phyloP scores from a whole-genome alignment of 2,113 vertebrate genomes.

The Clarias magur region DNA sequence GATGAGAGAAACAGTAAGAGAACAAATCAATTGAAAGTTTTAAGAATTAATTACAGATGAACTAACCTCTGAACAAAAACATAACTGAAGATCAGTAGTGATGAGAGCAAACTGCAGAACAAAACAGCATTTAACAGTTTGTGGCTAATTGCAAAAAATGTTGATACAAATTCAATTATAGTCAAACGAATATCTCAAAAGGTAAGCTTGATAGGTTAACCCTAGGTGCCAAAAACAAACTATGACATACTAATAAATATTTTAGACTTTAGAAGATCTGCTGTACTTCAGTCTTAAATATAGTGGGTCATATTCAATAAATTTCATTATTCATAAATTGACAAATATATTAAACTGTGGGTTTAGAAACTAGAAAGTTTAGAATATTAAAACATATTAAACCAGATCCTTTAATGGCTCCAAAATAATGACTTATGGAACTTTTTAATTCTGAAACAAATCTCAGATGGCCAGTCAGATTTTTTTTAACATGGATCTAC shows the following conservation, averaged over 20 bases:
- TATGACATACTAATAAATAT: not conserved
- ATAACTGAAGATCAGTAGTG: not conserved
- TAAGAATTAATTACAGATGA: not conserved
- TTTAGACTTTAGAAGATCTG: not conserved
- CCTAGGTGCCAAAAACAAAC: not conserved
- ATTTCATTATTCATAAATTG: not conserved
- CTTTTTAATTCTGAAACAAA: too few relatives aligned
- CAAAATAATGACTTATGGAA: too few relatives aligned
- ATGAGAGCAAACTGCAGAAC: not conserved
- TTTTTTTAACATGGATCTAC: too few relatives aligned
- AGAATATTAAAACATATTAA: not conserved
- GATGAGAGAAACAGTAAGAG: slow-evolving; percentile 23
- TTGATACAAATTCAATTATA: not conserved
- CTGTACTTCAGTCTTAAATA: not conserved
- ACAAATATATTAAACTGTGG: not conserved
- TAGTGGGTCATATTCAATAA: not conserved
- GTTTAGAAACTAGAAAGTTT: too few relatives aligned
- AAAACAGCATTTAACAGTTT: not conserved
- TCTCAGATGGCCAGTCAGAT: too few relatives aligned
- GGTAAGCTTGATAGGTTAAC: not conserved
- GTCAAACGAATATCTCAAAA: not conserved
- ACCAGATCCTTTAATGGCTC: not conserved
- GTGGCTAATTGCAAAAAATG: not conserved
- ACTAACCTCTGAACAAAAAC: not conserved
- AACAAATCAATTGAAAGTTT: not conserved